Conservation (phyloP, 2,113 vertebrate genomes). For the Aphyosemion australe region DNA sequence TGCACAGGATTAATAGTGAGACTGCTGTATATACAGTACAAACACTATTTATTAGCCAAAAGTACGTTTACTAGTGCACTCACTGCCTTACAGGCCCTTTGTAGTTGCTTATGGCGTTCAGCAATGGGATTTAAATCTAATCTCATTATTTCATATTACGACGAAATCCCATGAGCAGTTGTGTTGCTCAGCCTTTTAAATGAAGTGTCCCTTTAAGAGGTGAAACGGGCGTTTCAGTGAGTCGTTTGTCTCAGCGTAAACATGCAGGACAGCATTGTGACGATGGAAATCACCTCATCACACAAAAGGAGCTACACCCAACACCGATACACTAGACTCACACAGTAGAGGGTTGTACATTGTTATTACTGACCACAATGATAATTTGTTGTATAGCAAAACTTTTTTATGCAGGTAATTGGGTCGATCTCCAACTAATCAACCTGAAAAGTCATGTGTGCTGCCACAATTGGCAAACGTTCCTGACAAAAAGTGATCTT, state of each 20-base stretch:
- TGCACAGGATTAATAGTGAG: too few species aligned
- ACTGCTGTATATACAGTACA: too few species aligned
- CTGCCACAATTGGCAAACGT: slow-evolving; percentile 32
- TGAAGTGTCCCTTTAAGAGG: neutral
- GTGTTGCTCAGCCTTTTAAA: slow-evolving; percentile 1
- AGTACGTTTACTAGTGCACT: too few species aligned
- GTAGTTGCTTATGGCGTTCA: too few species aligned
- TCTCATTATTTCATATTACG: neutral
- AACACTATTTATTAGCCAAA: too few species aligned
- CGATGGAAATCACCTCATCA: neutral
- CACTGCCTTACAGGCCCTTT: too few species aligned
- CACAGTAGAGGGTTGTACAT: neutral
- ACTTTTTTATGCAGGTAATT: neutral
- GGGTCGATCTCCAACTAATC: neutral
- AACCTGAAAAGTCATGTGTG: neutral
- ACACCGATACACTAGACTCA: too few species aligned
- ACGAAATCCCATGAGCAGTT: slow-evolving; percentile 3
- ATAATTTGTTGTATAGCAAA: neutral
- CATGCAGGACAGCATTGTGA: neutral
- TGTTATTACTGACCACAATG: neutral
- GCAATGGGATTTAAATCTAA: neutral
- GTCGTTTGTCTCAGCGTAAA: neutral
- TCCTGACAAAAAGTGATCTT: slow-evolving; percentile 29
- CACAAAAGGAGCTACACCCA: neutral
- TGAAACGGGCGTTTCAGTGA: neutral